A percentile compares a stretch with the other conserved stretches of the same genome.
These are phyloP conservation scores for Spheniscus humboldti DNA, from an alignment of 2,797 vertebrate species.

Conservation along the genomic window DNA sequence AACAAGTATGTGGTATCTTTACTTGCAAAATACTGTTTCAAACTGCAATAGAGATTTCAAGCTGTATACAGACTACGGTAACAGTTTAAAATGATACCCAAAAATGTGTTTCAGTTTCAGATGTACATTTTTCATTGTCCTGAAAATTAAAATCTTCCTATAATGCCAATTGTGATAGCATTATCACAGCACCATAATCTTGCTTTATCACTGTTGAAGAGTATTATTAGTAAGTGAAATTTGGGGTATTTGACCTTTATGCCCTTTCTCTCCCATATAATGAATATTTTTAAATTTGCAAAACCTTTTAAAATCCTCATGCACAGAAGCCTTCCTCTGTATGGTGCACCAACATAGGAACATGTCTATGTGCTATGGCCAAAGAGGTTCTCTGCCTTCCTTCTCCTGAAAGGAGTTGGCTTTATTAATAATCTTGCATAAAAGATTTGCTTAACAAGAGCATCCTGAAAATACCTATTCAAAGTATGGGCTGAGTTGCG, in stretches of 20 bases:
- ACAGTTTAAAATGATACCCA: not conserved
- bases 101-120: not conserved
- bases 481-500: not conserved
- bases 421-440: not conserved
- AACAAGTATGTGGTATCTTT: not conserved
- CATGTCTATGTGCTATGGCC: not conserved
- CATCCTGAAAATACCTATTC: not conserved
- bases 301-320: not conserved
- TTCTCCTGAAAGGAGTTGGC: not conserved
- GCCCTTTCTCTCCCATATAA: not conserved
- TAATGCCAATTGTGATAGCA: not conserved
- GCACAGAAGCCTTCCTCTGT: not conserved
- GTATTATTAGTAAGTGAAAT: not conserved
- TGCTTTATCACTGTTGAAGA: not conserved
- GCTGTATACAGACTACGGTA: not conserved
- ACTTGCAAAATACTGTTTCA: not conserved
- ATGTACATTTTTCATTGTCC: not conserved
- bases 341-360: not conserved
- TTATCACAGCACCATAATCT: not conserved
- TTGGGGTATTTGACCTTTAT: not conserved
- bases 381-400: not conserved
- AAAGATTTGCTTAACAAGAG: not conserved
- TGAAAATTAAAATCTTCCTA: not conserved
- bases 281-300: not conserved
- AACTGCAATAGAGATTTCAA: not conserved